Evolutionary conservation across 2,888 invertebrate genomes (phyloP).

Genomic region (Onthophagus sagittarius): DNA sequence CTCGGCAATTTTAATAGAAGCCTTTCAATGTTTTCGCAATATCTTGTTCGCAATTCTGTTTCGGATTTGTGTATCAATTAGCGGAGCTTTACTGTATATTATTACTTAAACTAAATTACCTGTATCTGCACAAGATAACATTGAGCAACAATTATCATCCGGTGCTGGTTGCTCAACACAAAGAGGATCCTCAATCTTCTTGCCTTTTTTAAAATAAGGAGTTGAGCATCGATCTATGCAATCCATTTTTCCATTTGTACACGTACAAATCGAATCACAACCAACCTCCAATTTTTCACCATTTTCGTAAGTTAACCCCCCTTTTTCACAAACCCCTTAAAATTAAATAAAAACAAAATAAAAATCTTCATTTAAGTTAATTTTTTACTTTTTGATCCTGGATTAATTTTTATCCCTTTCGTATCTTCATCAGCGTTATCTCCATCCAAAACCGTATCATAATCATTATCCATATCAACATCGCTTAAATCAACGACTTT

Average conservation of each 20-base stretch:
- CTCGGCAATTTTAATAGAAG: too few species aligned
- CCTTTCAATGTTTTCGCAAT: too few species aligned
- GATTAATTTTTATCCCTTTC: background rate
- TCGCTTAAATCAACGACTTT: constrained; percentile 66
- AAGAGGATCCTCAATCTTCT: constrained; percentile 62
- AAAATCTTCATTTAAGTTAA: background rate
- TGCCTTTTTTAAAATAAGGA: constrained; percentile 67
- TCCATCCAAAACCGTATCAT: constrained; percentile 44
- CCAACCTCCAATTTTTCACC: constrained; percentile 70
- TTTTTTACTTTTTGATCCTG: background rate
- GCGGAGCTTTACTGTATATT: too few species aligned
- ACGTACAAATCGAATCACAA: constrained; percentile 76
- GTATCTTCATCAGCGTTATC: constrained; percentile 1
- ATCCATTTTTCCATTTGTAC: constrained; percentile 64
- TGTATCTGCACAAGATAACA: constrained; percentile 65
- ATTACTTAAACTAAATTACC: constrained; percentile 39
- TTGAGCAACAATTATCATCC: constrained; percentile 67
- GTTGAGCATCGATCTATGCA: constrained; percentile 68
- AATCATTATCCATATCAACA: constrained; percentile 70
- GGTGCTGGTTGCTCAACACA: constrained; percentile 65
- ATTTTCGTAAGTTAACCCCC: constrained; percentile 52
- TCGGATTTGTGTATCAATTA: too few species aligned
- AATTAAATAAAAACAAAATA: constrained; percentile 8
- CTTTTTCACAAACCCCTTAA: constrained; percentile 43
- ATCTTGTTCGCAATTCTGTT: too few species aligned